phyloP scores from a whole-genome alignment of 2,113 vertebrate genomes.

The Xiphias gladius region DNA sequence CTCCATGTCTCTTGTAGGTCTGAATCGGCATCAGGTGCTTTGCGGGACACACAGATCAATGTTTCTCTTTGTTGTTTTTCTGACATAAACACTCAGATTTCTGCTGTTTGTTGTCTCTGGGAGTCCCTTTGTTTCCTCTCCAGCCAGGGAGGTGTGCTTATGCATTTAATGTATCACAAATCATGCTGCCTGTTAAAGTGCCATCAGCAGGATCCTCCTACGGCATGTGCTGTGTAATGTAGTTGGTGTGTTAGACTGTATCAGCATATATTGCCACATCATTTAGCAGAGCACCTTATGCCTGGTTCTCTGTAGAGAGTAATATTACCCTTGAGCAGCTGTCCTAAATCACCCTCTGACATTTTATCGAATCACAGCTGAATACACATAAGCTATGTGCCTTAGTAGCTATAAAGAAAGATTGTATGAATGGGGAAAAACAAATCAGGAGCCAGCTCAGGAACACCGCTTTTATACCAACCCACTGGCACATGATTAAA shows the following conservation, averaged over 20 bases:
- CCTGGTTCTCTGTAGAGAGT: slow-evolving; percentile 49
- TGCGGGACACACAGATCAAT: slow-evolving; percentile 56
- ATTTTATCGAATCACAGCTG: slow-evolving; percentile 67
- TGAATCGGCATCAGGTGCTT: slow-evolving; percentile 60
- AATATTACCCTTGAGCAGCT: slow-evolving; percentile 52
- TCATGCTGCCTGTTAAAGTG: slow-evolving; percentile 53
- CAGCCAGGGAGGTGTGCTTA: slow-evolving; percentile 49
- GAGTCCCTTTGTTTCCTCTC: slow-evolving; percentile 56
- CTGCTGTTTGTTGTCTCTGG: slow-evolving; percentile 57
- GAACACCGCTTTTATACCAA: slow-evolving; percentile 13
- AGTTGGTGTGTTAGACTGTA: slow-evolving; percentile 38
- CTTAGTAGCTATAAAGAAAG: slow-evolving; percentile 38
- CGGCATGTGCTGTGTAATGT: slow-evolving; percentile 15
- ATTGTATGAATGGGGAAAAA: slow-evolving; percentile 46
- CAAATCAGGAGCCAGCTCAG: slow-evolving; percentile 29
- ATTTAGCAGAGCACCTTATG: slow-evolving; percentile 42
- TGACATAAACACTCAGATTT: slow-evolving; percentile 46
- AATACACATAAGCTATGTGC: slow-evolving; percentile 48
- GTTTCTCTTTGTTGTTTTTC: slow-evolving; percentile 53
- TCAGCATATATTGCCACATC: slow-evolving; percentile 27
- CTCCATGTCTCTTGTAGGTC: slow-evolving; percentile 12
- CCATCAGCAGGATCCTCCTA: slow-evolving; percentile 55
- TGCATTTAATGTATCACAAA: slow-evolving; percentile 66
- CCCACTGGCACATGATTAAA: slow-evolving; percentile 3
- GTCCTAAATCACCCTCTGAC: slow-evolving; percentile 69